A percentile compares a stretch with the other conserved stretches of the same genome.
Conservation (phyloP, 2,888 invertebrate genomes). For the Oscheius sp. region DNA sequence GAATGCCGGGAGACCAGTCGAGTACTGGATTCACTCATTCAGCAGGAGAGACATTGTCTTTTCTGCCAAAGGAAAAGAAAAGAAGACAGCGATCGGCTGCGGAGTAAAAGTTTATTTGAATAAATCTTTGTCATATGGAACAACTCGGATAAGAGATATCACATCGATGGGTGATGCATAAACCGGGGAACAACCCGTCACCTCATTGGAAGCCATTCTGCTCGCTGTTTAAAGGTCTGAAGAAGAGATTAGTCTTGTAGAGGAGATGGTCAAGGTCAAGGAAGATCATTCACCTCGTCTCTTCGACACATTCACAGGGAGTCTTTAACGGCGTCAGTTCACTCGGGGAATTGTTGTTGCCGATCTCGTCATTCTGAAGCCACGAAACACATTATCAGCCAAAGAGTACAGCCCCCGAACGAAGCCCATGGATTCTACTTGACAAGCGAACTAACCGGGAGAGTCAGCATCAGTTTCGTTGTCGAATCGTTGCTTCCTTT, state of each 20-base stretch:
- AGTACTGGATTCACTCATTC: constrained; percentile 24
- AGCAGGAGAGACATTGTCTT: not conserved
- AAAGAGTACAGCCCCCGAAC: not conserved
- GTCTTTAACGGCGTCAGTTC: constrained; percentile 31
- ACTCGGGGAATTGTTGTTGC: constrained; percentile 32
- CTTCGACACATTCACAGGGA: constrained; percentile 22
- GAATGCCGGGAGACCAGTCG: constrained; percentile 12
- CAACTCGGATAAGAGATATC: not conserved
- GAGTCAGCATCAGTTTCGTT: constrained; percentile 39
- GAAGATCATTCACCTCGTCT: constrained; percentile 20
- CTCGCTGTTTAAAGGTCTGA: constrained; percentile 6
- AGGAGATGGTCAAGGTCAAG: not conserved
- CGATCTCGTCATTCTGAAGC: constrained; percentile 24
- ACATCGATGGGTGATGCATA: too few species aligned
- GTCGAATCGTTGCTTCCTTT: constrained; percentile 54
- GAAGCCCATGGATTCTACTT: not conserved
- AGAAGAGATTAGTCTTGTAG: not conserved
- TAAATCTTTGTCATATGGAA: constrained; percentile 12
- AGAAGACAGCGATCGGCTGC: constrained; percentile 3
- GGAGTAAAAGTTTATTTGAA: constrained; percentile 14
- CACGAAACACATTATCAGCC: constrained; percentile 12
- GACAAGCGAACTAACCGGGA: constrained; percentile 25
- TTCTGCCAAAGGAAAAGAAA: constrained; percentile 21
- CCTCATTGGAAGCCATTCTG: constrained; percentile 20
- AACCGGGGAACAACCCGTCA: not conserved